Evolutionary conservation across 2,113 vertebrate genomes (phyloP).

Genomic region (Zosterops borbonicus): DNA sequence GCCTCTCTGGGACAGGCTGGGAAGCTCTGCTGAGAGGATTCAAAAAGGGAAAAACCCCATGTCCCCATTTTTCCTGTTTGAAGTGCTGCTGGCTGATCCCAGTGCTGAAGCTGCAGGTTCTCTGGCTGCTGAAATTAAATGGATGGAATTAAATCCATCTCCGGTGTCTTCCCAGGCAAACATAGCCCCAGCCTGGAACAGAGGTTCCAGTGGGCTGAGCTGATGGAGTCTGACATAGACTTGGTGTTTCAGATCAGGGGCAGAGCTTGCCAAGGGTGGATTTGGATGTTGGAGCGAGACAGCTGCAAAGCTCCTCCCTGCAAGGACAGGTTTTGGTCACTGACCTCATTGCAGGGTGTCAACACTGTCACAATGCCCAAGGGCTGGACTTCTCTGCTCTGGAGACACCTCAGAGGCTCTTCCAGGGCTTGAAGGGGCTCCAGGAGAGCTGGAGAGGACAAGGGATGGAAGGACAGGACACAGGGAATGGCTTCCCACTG

Average conservation of each 20-base stretch:
- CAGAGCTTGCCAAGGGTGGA: not conserved
- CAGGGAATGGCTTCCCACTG: not conserved
- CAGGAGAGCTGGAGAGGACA: not conserved
- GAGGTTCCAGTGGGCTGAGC: not conserved
- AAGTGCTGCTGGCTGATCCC: not conserved
- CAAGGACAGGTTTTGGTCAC: not conserved
- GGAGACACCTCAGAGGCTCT: not conserved
- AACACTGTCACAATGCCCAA: fast-evolving
- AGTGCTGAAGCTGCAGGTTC: not conserved
- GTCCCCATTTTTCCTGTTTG: not conserved
- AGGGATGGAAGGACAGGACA: not conserved
- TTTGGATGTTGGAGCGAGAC: not conserved
- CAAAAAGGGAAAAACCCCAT: not conserved
- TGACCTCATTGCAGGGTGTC: fast-evolving
- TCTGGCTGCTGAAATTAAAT: not conserved
- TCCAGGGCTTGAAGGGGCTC: not conserved
- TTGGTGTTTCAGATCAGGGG: not conserved
- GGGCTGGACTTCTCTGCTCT: not conserved
- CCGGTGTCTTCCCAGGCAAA: not conserved
- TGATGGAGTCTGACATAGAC: not conserved
- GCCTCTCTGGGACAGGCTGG: not conserved
- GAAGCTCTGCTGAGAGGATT: not conserved
- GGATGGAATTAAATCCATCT: not conserved
- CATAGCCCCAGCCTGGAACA: not conserved
- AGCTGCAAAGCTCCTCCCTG: not conserved